phyloP scores from a whole-genome alignment of 2,113 vertebrate genomes.

The Cynocephalus volans region DNA sequence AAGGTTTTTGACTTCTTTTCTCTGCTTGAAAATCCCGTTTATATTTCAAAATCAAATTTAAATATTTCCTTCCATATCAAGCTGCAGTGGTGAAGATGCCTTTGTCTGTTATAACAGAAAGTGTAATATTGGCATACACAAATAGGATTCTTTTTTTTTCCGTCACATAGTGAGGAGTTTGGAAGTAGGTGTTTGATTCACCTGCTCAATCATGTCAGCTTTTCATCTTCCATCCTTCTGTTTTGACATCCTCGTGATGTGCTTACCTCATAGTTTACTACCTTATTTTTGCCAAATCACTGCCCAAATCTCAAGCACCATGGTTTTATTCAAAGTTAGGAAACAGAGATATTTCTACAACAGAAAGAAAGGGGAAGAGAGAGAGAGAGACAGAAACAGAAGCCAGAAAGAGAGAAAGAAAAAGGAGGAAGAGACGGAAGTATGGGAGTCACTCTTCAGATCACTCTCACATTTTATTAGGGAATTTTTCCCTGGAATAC shows the following conservation, averaged over 20 bases:
- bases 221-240: not conserved
- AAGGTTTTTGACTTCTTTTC: not conserved
- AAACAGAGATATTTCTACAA: not conserved
- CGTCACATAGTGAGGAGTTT: not conserved
- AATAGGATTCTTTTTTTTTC: not conserved
- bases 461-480: not conserved
- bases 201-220: not conserved
- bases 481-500: not conserved
- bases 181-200: not conserved
- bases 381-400: not conserved
- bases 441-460: not conserved
- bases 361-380: not conserved
- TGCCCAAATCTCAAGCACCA: not conserved
- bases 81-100: not conserved
- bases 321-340: not conserved
- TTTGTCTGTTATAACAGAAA: not conserved
- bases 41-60: constrained; percentile 41
- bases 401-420: not conserved
- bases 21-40: not conserved
- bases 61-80: not conserved
- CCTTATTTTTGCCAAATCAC: not conserved
- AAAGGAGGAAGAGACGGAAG: not conserved
- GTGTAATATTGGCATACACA: not conserved
- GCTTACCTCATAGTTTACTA: not conserved
- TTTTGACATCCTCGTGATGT: not conserved